These are phyloP conservation scores for Acheta domesticus DNA, from an alignment of 2,888 invertebrate genomes.

Conservation along the genomic window DNA sequence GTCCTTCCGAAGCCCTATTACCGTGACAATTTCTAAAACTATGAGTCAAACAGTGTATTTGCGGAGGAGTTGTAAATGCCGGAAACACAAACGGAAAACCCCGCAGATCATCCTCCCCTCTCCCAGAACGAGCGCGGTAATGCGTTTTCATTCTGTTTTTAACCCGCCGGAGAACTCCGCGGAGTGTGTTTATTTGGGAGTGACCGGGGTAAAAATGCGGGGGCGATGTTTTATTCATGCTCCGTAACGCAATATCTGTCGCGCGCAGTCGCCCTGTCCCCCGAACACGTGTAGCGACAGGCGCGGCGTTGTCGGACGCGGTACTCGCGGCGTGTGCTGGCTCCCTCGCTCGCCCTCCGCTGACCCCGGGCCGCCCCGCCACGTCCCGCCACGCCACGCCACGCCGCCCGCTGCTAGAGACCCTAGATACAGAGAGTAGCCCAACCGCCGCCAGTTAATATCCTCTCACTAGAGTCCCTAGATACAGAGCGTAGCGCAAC, in stretches of 20 bases:
- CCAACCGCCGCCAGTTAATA: no score
- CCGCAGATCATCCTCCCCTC: no score
- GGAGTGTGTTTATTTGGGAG: neutral
- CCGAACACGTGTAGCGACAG: neutral
- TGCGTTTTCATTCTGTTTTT: neutral
- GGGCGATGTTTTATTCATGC: neutral
- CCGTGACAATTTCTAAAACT: no score
- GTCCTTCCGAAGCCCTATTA: no score
- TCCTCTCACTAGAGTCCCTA: no score
- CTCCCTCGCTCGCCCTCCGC: neutral
- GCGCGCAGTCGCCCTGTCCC: neutral
- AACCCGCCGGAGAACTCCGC: neutral
- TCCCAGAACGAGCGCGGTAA: neutral
- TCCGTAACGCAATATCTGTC: conserved; percentile 6
- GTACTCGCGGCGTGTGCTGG: neutral
- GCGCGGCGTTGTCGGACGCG: neutral
- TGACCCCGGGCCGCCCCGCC: neutral
- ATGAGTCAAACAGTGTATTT: no score
- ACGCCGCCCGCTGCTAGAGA: no score
- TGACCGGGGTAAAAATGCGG: conserved; percentile 2
- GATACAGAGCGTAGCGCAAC: no score
- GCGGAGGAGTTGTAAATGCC: no score
- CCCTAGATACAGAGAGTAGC: no score
- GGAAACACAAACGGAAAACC: no score
- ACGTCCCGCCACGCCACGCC: neutral